Percentiles rank a stretch among this genome's conserved stretches.
phyloP scores from a whole-genome alignment of 2,797 vertebrate genomes.

The Argentina silus region DNA sequence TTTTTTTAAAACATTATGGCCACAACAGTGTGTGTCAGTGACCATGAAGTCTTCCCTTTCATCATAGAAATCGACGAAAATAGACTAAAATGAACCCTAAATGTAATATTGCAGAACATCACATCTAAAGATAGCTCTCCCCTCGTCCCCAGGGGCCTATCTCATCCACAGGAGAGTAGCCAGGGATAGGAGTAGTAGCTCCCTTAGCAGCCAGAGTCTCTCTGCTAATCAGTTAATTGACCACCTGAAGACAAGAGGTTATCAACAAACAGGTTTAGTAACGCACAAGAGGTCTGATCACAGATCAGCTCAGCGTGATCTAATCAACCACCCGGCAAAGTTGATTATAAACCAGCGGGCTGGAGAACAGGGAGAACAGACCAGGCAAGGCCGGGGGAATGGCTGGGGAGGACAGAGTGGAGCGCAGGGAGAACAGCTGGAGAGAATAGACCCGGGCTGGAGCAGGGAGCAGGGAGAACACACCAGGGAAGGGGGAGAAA shows the following conservation, averaged over 20 bases:
- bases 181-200: not conserved
- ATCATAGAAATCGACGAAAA: too few species aligned
- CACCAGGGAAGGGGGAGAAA: too few species aligned
- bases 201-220: conserved; percentile 25
- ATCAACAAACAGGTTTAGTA: conserved; percentile 72
- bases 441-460: too few species aligned
- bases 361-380: conserved; percentile 39
- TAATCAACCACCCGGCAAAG: conserved; percentile 72
- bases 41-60: too few species aligned
- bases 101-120: too few species aligned
- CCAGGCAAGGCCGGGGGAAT: too few species aligned
- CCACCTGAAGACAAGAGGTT: conserved; percentile 71
- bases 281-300: conserved; percentile 40
- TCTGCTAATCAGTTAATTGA: conserved; percentile 67
- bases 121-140: too few species aligned
- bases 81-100: too few species aligned
- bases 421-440: too few species aligned
- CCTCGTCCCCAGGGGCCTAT: not conserved
- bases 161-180: conserved; percentile 6
- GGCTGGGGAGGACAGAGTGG: not conserved
- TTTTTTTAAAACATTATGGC: too few species aligned
- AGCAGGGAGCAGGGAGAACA: too few species aligned
- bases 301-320: conserved; percentile 62
- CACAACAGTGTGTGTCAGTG: too few species aligned
- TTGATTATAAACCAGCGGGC: conserved; percentile 67